Conservation (phyloP, 1,140 invertebrate species). For the Megalopta genalis region DNA sequence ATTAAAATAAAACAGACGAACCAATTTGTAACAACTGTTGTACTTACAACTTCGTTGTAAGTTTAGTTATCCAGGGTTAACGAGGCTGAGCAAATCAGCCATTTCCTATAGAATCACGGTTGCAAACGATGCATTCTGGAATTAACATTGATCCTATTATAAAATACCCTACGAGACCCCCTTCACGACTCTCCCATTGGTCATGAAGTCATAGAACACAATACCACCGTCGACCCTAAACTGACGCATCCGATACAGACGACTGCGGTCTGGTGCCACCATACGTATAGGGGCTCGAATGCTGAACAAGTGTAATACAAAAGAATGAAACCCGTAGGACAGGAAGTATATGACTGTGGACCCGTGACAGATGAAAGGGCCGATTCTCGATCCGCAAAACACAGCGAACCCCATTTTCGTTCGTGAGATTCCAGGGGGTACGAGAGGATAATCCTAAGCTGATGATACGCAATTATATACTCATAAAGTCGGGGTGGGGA, state of each 20-base stretch:
- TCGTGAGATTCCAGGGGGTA: too few species aligned
- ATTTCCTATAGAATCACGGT: too few species aligned
- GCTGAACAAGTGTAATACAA: not conserved
- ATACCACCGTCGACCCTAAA: not conserved
- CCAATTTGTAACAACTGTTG: too few species aligned
- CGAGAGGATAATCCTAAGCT: not conserved
- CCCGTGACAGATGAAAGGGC: not conserved
- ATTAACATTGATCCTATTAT: not conserved
- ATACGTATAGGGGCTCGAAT: not conserved
- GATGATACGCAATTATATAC: not conserved
- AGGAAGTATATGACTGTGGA: not conserved
- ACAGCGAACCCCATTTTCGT: not conserved
- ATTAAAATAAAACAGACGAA: too few species aligned
- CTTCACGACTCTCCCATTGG: not conserved
- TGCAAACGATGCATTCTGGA: too few species aligned
- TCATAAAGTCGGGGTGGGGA: too few species aligned
- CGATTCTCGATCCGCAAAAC: not conserved
- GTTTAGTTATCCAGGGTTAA: too few species aligned
- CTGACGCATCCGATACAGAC: not conserved
- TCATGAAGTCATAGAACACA: not conserved
- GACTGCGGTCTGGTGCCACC: not conserved
- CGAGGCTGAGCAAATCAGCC: too few species aligned
- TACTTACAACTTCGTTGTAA: too few species aligned
- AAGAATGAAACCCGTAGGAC: not conserved
- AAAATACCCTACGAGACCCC: not conserved